A percentile compares a stretch with the other conserved stretches of the same genome.
phyloP scores from a whole-genome alignment of 2,113 vertebrate species.

The Laticauda colubrina region DNA sequence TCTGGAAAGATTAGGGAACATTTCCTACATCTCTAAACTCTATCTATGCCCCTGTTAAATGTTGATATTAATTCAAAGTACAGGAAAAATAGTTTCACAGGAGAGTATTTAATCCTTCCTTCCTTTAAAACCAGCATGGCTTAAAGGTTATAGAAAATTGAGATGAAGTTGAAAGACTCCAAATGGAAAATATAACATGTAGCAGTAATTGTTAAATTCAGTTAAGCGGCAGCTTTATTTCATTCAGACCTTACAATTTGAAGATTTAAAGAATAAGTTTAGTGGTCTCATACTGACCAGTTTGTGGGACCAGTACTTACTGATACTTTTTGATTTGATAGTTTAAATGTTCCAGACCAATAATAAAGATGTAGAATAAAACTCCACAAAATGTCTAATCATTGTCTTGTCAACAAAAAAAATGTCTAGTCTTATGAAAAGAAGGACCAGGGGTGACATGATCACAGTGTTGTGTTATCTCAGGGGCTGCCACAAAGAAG shows the following conservation, averaged over 20 bases:
- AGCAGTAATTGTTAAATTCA: slow-evolving; percentile 28
- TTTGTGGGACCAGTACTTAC: too few species aligned
- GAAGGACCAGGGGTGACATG: too few species aligned
- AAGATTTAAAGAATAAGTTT: not conserved
- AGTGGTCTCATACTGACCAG: not conserved
- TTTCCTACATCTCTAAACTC: not conserved
- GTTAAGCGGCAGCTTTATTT: slow-evolving; percentile 6
- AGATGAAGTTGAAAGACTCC: slow-evolving; percentile 21
- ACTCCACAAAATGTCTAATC: not conserved
- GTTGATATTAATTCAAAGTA: not conserved
- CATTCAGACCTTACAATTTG: slow-evolving; percentile 8
- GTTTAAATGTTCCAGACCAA: not conserved
- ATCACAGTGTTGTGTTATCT: too few species aligned
- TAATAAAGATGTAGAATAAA: not conserved
- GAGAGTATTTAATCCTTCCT: slow-evolving; percentile 21
- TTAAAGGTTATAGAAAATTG: slow-evolving; percentile 5
- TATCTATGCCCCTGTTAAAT: not conserved
- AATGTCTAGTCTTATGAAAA: too few species aligned
- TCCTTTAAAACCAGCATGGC: not conserved
- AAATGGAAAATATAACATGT: not conserved
- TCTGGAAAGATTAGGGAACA: not conserved
- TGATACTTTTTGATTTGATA: not conserved
- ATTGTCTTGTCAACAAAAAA: not conserved
- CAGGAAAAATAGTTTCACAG: not conserved
- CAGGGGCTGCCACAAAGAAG: too few species aligned